Percentiles rank a stretch among this genome's conserved stretches.
Evolutionary conservation across 1,140 invertebrate genomes (phyloP).

Genomic region (Scylla paramamosain): DNA sequence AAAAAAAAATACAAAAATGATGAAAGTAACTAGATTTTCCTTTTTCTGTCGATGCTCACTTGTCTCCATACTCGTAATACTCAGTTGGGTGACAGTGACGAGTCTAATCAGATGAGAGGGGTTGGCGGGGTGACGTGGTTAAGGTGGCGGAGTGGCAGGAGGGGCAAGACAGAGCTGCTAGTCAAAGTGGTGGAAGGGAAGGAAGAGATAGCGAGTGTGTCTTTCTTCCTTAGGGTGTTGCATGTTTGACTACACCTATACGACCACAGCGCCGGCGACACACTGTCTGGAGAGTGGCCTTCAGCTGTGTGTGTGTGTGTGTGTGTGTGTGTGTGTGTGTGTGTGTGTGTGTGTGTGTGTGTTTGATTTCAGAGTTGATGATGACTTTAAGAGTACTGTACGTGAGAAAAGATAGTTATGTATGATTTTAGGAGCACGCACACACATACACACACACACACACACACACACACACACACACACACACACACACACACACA

Average conservation of each 20-base stretch:
- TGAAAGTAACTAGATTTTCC: background rate
- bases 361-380: too few species aligned
- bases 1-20: background rate
- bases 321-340: too few species aligned
- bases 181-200: background rate
- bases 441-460: conserved; percentile 38
- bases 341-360: too few species aligned
- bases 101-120: background rate
- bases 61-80: background rate
- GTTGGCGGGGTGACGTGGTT: background rate
- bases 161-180: background rate
- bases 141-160: background rate
- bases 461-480: conserved; percentile 41
- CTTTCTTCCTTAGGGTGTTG: background rate
- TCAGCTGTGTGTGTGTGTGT: too few species aligned
- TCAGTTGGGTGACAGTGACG: background rate
- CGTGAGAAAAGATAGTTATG: too few species aligned
- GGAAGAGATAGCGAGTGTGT: background rate
- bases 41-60: too few species aligned
- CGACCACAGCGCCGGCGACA: background rate
- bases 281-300: background rate
- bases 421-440: background rate
- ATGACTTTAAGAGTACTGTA: too few species aligned
- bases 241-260: background rate
- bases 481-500: conserved; percentile 41